Evolutionary conservation across 2,113 vertebrate species (phyloP).

Genomic region (Calidris pugnax): DNA sequence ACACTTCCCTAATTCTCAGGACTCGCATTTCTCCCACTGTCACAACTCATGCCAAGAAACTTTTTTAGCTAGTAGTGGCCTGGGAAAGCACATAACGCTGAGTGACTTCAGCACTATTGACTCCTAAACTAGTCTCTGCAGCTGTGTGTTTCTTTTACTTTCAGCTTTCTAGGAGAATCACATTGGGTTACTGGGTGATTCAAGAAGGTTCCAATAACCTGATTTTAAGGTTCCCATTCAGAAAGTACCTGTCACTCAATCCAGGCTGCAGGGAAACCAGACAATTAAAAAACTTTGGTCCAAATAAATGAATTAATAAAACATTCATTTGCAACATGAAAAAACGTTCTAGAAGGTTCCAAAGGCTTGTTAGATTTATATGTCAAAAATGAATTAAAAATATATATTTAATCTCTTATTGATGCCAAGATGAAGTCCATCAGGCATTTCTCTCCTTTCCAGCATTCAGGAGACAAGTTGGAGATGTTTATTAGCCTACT

Average conservation of each 20-base stretch:
- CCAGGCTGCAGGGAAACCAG: neutral
- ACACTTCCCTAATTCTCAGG: neutral
- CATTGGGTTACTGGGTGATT: neutral
- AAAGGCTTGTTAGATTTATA: neutral
- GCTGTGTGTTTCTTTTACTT: neutral
- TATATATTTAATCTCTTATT: neutral
- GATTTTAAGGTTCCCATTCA: neutral
- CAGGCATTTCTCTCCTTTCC: neutral
- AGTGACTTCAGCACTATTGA: neutral
- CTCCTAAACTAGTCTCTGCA: neutral
- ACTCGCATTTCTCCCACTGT: neutral
- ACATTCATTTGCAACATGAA: neutral
- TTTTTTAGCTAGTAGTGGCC: neutral
- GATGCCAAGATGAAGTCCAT: neutral
- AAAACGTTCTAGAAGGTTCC: neutral
- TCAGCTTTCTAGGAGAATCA: neutral
- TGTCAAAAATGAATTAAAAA: neutral
- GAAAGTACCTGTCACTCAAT: neutral
- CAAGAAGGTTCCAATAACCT: neutral
- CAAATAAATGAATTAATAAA: rapidly evolving
- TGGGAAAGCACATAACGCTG: neutral
- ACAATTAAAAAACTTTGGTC: neutral
- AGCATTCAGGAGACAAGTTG: neutral
- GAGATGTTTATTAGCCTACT: neutral
- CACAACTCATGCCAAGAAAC: neutral